Conservation (phyloP, 2,113 vertebrate genomes). For the Emydocephalus ijimae region DNA sequence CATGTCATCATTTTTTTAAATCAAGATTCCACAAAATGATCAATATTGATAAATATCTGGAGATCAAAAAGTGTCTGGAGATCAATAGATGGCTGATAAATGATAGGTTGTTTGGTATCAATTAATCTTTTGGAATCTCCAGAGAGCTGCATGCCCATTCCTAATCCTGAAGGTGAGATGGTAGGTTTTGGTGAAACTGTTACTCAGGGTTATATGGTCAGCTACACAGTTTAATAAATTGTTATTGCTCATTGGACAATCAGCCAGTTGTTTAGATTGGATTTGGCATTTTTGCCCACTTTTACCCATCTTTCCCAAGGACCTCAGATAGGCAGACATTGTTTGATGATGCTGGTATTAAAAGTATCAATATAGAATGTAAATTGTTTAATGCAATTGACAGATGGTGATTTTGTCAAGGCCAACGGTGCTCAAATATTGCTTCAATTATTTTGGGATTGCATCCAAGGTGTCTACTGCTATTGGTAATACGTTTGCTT, state of each 20-base stretch:
- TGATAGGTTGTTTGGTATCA: background rate
- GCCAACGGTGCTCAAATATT: background rate
- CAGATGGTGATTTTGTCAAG: background rate
- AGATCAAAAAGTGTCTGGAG: background rate
- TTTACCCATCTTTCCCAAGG: background rate
- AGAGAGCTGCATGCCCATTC: background rate
- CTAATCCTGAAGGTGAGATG: background rate
- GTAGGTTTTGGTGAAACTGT: background rate
- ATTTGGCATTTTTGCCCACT: background rate
- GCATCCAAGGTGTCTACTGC: background rate
- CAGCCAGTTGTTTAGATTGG: background rate
- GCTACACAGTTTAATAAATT: no score
- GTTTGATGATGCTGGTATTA: background rate
- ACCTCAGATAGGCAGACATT: background rate
- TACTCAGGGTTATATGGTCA: background rate
- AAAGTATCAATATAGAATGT: background rate
- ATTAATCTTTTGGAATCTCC: background rate
- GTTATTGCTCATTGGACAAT: background rate
- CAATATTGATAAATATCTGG: background rate
- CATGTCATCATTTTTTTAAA: background rate
- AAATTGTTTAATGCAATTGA: background rate
- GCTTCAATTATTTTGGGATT: background rate
- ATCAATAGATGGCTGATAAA: background rate
- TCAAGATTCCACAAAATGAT: background rate
- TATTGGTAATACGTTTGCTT: background rate